Conservation (phyloP, 2,113 vertebrate genomes). For the Peromyscus leucopus region DNA sequence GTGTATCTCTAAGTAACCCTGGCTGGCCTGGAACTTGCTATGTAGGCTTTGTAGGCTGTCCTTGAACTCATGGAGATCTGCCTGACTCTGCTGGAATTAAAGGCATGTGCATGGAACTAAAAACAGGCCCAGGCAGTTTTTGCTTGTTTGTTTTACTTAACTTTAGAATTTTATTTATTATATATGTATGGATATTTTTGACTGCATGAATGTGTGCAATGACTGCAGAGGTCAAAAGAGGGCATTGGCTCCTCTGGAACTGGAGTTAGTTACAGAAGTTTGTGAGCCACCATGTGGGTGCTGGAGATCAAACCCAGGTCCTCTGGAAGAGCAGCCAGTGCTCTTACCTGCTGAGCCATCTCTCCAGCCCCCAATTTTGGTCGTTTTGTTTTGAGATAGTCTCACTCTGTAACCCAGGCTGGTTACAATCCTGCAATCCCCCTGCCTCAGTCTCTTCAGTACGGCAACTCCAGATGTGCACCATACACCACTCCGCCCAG, state of each 20-base stretch:
- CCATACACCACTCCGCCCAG: not conserved
- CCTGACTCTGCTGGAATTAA: not conserved
- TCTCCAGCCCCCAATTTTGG: not conserved
- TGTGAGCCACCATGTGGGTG: not conserved
- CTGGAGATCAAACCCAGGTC: not conserved
- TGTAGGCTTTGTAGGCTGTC: not conserved
- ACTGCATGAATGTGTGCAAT: not conserved
- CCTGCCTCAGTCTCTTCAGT: not conserved
- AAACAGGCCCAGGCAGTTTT: not conserved
- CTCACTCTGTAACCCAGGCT: not conserved
- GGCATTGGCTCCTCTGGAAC: not conserved
- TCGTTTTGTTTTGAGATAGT: not conserved
- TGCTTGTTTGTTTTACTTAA: not conserved
- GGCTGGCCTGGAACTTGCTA: not conserved
- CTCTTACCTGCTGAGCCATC: not conserved
- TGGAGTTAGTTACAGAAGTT: not conserved
- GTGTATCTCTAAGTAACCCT: not conserved
- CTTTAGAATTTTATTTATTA: not conserved
- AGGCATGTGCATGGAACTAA: not conserved
- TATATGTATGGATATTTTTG: not conserved
- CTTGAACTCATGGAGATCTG: not conserved
- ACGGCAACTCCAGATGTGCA: not conserved
- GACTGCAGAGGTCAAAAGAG: not conserved
- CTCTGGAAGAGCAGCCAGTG: not conserved
- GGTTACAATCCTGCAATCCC: not conserved